Evolutionary conservation across 2,888 invertebrate genomes (phyloP), one percentile per base, ranked within the genome.

Genomic region (Hipparchia semele): DNA sequence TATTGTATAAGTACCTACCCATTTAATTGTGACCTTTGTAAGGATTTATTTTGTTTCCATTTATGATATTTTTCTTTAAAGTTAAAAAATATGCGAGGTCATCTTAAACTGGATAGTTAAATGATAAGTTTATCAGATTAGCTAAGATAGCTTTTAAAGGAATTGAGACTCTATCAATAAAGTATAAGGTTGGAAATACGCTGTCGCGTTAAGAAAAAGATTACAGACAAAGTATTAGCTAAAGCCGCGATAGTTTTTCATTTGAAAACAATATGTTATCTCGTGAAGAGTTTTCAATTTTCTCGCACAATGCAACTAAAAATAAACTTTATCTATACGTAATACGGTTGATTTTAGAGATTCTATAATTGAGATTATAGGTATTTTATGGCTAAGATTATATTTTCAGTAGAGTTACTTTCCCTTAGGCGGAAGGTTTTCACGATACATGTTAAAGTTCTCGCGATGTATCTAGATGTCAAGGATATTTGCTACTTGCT

Each of bases 401-500:
- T 59, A 23, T n/a, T 58, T 60, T 61, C 68, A 33, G 45, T 12
- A 66, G 12, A 56, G 10, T 54, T 9, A 60, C 33, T 68, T 65
- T 33, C 12, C 51, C 51, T 62, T 13, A 62, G 13, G 10, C 46
- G 45, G 46, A 46, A 62, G 13, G 65, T 51, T 51, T 64, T 51
- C 23, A 51, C 53, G 49, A 23, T 53, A 33, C 33, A 8, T 33
- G 12, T 53, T 56, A 53, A 51, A 13, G 33, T 9, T 13, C 12
- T 65, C 54, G 7, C 8, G 8, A 92, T 92, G 91, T 87, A 85
- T 85, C 74, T 90, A 5, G 81, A 74, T 49, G 70, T 79, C 3
- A 91, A 86, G 73, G 91, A 91, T 71, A 58, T 88, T 0, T 83
- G 85, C 68, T 90, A 85, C 76, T 53, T 93, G 49, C 75, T 86